Base-by-base conservation (phyloP, 2,888 invertebrate genomes). In the Acronicta leporina region DNA sequence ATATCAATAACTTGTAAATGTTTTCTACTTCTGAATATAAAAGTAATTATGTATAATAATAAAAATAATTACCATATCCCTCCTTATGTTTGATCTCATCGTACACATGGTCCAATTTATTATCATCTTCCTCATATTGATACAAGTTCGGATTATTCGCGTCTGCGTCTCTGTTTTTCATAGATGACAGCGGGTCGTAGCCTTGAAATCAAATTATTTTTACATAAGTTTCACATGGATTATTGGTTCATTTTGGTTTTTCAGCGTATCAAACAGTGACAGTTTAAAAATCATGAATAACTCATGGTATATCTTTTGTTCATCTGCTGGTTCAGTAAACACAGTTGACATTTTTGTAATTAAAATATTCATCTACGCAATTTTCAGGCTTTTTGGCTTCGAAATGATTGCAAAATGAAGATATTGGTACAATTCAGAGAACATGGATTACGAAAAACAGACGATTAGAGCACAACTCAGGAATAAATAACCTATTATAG, bases 31-130 rank as follows among this genome's bases (percentile, higher is more conserved):
- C 13, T 16, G 16, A 15, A 25, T 1, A 15, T 3, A 38, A 0
- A 1, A 35, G 42, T 27, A 51, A 5, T 1, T n/a, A n/a, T n/a
- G n/a, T n/a, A n/a, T n/a, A n/a, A 27, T 20, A 1, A 30, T 48
- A n/a, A n/a, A n/a, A n/a, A 54, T 42, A 87, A 91, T 90, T 89
- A 96, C 96, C 96, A 66, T 96, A 96, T 66, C 95, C 96, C 74
- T 97, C 97, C 83, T 97, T 97, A 52, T 97, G 97, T 81, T 98
- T 97, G 71, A 98, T 98, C 90, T 98, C 98, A 85, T 98, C 98
- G 81, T 98, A 98, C 0, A 98, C 96, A 82, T 98, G 98, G 77
- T 98, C 98, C 56, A 96, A 89, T 75, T 96, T 96, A 59, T 96
- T 96, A 53, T 96, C 95, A 73, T 97, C 97, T 68, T 97, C 97